Evolutionary conservation across 2,888 invertebrate genomes (phyloP).

Genomic region (Erebia palarica): DNA sequence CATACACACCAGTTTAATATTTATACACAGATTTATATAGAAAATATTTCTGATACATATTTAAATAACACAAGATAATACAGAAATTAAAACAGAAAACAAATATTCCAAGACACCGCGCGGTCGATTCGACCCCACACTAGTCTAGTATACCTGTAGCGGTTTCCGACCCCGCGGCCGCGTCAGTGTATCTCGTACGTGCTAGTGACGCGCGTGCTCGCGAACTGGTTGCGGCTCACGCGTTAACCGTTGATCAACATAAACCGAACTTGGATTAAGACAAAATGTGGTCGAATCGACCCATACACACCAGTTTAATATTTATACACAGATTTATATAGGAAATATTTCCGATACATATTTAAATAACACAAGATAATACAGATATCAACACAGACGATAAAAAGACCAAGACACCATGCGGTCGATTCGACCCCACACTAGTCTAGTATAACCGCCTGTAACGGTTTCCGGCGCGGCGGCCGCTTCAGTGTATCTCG

Average conservation of each 20-base stretch:
- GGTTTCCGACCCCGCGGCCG: background rate
- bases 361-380: background rate
- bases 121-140: background rate
- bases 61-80: background rate
- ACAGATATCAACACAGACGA: too few relatives aligned
- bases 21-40: too few relatives aligned
- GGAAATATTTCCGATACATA: too few relatives aligned
- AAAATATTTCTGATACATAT: too few relatives aligned
- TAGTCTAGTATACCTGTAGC: background rate
- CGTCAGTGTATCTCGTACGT: conserved; percentile 81
- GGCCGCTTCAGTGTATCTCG: conserved; percentile 67
- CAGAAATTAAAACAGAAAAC: too few relatives aligned
- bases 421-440: background rate
- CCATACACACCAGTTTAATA: too few relatives aligned
- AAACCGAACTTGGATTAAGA: too few relatives aligned
- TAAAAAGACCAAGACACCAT: background rate
- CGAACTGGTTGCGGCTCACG: conserved; percentile 85
- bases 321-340: too few relatives aligned
- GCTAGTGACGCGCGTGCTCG: conserved; percentile 85
- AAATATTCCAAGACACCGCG: background rate
- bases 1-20: too few relatives aligned
- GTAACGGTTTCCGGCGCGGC: background rate
- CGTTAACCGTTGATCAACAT: conserved; percentile 91
- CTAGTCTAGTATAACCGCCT: too few relatives aligned
- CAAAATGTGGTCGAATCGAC: too few relatives aligned